phyloP scores from a whole-genome alignment of 35 echinoderm and acorn worm species.

The Hemicentrotus pulcherrimus region DNA sequence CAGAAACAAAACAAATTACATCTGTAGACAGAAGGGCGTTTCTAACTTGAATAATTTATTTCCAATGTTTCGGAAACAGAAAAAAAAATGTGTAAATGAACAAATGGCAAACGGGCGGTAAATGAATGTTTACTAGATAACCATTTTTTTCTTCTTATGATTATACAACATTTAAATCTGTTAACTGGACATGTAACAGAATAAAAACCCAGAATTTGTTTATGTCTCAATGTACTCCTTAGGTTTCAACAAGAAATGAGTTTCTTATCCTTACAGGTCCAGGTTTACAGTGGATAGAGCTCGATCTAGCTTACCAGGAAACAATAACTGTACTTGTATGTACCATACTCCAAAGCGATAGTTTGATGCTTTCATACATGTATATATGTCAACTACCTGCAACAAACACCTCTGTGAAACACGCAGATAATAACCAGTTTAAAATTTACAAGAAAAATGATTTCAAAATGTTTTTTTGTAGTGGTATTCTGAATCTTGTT shows the following conservation, averaged over 20 bases:
- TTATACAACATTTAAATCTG: slow-evolving; percentile 28
- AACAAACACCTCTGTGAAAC: neutral
- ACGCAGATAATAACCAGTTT: neutral
- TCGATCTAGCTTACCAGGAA: slow-evolving; percentile 46
- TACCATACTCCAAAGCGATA: neutral
- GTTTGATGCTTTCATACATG: neutral
- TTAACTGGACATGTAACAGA: slow-evolving; percentile 42
- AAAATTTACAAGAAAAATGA: neutral
- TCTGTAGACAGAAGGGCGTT: neutral
- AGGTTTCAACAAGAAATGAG: slow-evolving; percentile 19
- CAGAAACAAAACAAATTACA: neutral
- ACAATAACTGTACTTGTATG: neutral
- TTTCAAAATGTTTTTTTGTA: neutral
- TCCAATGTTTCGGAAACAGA: slow-evolving; percentile 49
- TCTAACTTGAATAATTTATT: slow-evolving; percentile 58
- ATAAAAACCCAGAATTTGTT: slow-evolving; percentile 39
- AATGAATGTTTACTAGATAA: slow-evolving; percentile 54
- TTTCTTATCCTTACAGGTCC: slow-evolving; percentile 45
- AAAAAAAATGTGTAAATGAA: slow-evolving; percentile 53
- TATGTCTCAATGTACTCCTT: slow-evolving; percentile 22
- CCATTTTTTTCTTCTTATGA: slow-evolving; percentile 22
- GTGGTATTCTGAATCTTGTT: neutral
- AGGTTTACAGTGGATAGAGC: slow-evolving; percentile 23
- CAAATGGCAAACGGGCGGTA: slow-evolving; percentile 56
- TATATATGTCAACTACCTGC: neutral